Base-by-base conservation (phyloP, 2,797 vertebrate species). In the Sardinella longiceps region DNA sequence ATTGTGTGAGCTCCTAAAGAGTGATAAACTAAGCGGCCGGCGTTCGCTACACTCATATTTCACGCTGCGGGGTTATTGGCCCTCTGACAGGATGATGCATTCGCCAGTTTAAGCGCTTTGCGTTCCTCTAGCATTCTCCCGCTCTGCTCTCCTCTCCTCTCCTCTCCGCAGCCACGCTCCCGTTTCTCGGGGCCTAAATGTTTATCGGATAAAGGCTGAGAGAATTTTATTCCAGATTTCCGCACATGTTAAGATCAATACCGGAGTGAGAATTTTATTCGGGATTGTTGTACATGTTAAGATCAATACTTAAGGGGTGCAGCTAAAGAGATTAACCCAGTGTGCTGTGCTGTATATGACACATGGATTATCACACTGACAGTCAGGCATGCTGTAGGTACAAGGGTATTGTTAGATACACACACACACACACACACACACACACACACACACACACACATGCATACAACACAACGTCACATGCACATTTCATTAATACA, bases 11-110 rank as follows among this genome's bases (percentile, higher is more conserved):
- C 30, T 74, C 66, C 66, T 37, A 74, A 74, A 39, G 66, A 74
- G 66, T 74, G 66, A 37, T 74, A 74, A 74, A 74, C 1, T 37
- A 18, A 37, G 0, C 14, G 14, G 12, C 46, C 30, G 14, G 28
- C 0, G 14, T 70, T 74, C 4, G 1, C 30, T 30, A 30, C 30
- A 74, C 66, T 74, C 66, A 74, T 74, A 74, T 74, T 74, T 74
- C 66, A 74, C 66, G 15, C 30, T 37, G 66, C 33, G 66, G 48
- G 50, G 51, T 82, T 37, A 51, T 15, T 10, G 81, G 48, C 18
- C 48, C 0, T 18, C 18, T 60, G 66, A 74, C 66, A 74, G 66
- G 66, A 74, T 74, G 66, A 74, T 74, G 66, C 30, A 74, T 74
- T 74, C 6, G 14, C 66, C 15, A 33, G 66, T 74, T 74, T 74